Evolutionary conservation across 2,888 invertebrate species (phyloP).

Genomic region (Achlya flavicornis): DNA sequence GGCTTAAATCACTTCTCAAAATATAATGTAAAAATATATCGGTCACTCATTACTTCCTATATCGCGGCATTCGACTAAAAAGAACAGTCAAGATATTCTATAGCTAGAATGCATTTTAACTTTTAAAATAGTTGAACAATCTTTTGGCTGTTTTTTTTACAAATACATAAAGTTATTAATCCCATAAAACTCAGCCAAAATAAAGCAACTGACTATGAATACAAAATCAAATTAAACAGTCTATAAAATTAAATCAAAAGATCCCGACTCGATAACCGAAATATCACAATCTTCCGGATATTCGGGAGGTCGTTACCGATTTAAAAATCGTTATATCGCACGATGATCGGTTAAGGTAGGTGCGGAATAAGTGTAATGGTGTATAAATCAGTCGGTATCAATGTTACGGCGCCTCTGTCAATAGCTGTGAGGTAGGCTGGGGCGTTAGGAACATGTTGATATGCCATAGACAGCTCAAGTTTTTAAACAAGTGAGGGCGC

Average conservation of each 20-base stretch:
- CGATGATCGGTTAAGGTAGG: conserved; percentile 65
- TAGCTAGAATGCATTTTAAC: too few relatives aligned
- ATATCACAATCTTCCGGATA: conserved; percentile 23
- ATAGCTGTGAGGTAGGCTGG: conserved; percentile 65
- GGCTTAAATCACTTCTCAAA: too few relatives aligned
- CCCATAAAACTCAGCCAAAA: too few relatives aligned
- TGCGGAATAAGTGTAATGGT: conserved; percentile 71
- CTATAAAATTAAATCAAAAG: conserved; percentile 15
- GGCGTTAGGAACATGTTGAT: conserved; percentile 44
- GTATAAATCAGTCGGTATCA: conserved; percentile 78
- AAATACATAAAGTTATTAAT: too few relatives aligned
- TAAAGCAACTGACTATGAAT: background rate
- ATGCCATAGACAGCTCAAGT: conserved; percentile 11
- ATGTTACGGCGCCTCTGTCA: conserved; percentile 74
- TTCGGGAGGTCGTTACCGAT: conserved; percentile 51
- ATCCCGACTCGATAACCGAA: conserved; percentile 25
- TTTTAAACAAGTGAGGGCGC: too few relatives aligned
- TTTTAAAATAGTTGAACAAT: too few relatives aligned
- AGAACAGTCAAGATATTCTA: too few relatives aligned
- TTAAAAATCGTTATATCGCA: conserved; percentile 68
- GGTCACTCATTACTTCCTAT: too few relatives aligned
- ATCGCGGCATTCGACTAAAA: too few relatives aligned
- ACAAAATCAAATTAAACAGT: background rate
- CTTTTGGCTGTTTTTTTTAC: too few relatives aligned
- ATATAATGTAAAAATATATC: too few relatives aligned